Base-by-base conservation (phyloP, 2,113 vertebrate genomes). In the Myotis brandtii region DNA sequence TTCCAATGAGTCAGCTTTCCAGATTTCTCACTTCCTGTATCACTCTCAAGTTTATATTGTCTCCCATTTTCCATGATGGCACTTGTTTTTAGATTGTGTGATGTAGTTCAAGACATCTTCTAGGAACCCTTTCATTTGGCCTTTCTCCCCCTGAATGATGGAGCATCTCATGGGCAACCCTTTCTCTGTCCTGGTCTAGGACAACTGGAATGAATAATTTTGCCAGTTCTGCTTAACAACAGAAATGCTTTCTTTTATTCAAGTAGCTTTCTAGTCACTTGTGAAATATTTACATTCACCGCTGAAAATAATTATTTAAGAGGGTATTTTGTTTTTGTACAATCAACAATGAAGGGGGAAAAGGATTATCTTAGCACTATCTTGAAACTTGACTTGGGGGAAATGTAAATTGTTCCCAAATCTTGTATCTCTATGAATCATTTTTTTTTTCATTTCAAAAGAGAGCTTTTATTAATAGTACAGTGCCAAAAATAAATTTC, bases 391-490 rank as follows among this genome's bases (percentile, higher is more conserved):
- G 37, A 70, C 21, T 88, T 92, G 12, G 9, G 16, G 8, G 5
- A 90, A 64, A 77, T 73, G 27, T 23, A 93, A 87, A 56, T 54
- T 85, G 4, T 46, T 64, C 56, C 48, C 17, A 69, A 75, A 48
- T 83, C 27, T 72, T 30, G 59, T 86, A 88, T 91, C 30, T 83
- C 37, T 77, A 69, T 48, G 18, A 87, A 72, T 91, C n/a, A 54
- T 67, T 77, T 86, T 34, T 16, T 50, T 82, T 82, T 46, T 66
- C 59, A 88, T 88, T 95, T 90, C 25, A 83, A 56, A 30, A 7
- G 82, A 90, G 72, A 69, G 18, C 7, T 67, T 95, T 94, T 90
- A 75, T 30, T 82, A 54, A 25, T 90, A 81, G 54, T 48, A 27
- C 0, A 56, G 0, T 40, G 23, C 2, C n/a, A 69, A 73, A 32